phyloP scores from a whole-genome alignment of 2,113 vertebrate genomes.

The Nycticorax nycticorax region DNA sequence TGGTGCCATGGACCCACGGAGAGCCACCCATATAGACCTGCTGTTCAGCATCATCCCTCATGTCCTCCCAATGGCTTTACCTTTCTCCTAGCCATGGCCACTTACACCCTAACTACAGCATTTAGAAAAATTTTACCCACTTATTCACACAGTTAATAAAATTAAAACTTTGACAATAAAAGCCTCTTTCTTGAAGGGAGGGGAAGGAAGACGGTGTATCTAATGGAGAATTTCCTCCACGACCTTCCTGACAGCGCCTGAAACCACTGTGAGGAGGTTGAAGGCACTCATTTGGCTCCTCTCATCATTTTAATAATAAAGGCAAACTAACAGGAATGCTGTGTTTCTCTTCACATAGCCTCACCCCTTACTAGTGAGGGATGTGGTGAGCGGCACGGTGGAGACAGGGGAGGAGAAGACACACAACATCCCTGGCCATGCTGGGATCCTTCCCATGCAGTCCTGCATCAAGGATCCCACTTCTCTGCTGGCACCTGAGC shows the following conservation, averaged over 20 bases:
- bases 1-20: not conserved
- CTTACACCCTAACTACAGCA: not conserved
- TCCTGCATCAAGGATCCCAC: not conserved
- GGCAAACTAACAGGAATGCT: not conserved
- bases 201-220: not conserved
- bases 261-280: not conserved
- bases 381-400: not conserved
- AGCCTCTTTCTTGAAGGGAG: not conserved
- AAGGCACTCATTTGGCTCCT: not conserved
- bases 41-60: not conserved
- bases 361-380: not conserved
- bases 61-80: not conserved
- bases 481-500: not conserved
- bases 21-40: not conserved
- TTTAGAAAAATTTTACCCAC: not conserved
- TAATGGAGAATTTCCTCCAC: not conserved
- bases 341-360: not conserved
- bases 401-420: not conserved
- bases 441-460: not conserved
- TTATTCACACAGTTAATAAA: not conserved
- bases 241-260: not conserved
- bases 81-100: not conserved
- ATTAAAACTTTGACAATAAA: not conserved
- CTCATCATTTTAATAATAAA: not conserved
- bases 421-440: fast-evolving